Evolutionary conservation across 2,797 vertebrate species (phyloP).

Genomic region (Hipposideros larvatus): DNA sequence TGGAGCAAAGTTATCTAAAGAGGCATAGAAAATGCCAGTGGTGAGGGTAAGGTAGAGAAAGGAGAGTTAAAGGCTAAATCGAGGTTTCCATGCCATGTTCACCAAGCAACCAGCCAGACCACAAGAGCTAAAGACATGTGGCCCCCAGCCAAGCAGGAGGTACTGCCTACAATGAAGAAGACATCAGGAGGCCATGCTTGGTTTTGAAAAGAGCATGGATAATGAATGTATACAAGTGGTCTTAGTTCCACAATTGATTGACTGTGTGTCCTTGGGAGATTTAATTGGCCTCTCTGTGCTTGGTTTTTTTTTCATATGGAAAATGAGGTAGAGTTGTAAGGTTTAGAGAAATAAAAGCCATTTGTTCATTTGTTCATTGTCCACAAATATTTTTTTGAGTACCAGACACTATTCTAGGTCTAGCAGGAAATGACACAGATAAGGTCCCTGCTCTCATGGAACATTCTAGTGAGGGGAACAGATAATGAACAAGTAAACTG

Average conservation of each 20-base stretch:
- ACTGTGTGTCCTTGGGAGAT: background rate
- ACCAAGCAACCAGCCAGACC: conserved; percentile 43
- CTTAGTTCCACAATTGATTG: background rate
- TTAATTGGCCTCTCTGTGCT: conserved; percentile 38
- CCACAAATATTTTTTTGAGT: background rate
- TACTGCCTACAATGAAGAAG: background rate
- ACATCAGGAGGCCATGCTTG: background rate
- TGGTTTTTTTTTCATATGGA: background rate
- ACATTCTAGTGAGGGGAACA: background rate
- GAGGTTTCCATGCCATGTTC: conserved; percentile 22
- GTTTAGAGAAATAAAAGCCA: background rate
- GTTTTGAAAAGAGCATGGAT: conserved; percentile 41
- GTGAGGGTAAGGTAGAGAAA: background rate
- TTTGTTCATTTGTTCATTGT: conserved; percentile 40
- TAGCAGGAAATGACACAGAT: background rate
- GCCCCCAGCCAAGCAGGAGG: background rate
- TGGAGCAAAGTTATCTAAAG: background rate
- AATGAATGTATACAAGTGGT: background rate
- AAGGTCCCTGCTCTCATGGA: background rate
- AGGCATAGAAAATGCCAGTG: background rate
- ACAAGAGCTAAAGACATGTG: conserved; percentile 2
- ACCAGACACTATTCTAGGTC: background rate
- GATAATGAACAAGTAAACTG: background rate
- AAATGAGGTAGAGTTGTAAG: conserved; percentile 36
- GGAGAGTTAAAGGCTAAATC: conserved; percentile 4